Base-by-base conservation (phyloP, 2,113 vertebrate genomes). In the Mastomys coucha region DNA sequence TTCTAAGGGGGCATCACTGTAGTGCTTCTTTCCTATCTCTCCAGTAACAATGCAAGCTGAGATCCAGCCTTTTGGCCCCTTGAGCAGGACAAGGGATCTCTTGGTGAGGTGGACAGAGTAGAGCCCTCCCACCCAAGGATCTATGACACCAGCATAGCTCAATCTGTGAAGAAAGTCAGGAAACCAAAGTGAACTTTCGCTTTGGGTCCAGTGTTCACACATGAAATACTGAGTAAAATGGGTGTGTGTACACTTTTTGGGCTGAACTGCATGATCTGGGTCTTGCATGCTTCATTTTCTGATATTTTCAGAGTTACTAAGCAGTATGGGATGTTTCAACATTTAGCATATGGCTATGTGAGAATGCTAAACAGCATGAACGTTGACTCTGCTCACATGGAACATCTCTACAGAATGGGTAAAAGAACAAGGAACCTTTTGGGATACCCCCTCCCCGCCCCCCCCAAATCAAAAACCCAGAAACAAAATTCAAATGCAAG, bases 241-340 rank as follows among this genome's bases (percentile, higher is more conserved):
- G 4, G 78, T 51, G 9, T 33, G 45, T 3, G 31, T 3, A n/a
- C 67, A 36, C 19, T 70, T 78, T 91, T 67, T 80, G 76, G 78
- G 60, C 80, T 36, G 89, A 88, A 88, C 19, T 2, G 36, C 60
- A 76, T 5, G 1, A 63, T 31, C 24, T 49, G 16, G 42, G 87
- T 81, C 67, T 36, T 78, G 4, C 0, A 73, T 1, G 26, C 72
- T 39, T 51, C 69, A 17, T 70, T 60, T 73, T 49, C 89, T 60
- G 31, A 39, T 7, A 45, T 94, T 92, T 93, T 80, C 4, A 22
- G 19, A 92, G 45, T 93, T 94, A 91, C 67, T 53, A 67, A 80
- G 28, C 28, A 86, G 19, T 7, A 93, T 26, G 45, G 67, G 87
- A 51, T 36, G 81, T 45, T 93, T 77, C 60, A 36, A 14, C n/a